Percentiles rank a stretch among this genome's conserved stretches.
These are phyloP conservation scores for Alces alces DNA, from an alignment of 2,113 vertebrate genomes.

Conservation along the genomic window DNA sequence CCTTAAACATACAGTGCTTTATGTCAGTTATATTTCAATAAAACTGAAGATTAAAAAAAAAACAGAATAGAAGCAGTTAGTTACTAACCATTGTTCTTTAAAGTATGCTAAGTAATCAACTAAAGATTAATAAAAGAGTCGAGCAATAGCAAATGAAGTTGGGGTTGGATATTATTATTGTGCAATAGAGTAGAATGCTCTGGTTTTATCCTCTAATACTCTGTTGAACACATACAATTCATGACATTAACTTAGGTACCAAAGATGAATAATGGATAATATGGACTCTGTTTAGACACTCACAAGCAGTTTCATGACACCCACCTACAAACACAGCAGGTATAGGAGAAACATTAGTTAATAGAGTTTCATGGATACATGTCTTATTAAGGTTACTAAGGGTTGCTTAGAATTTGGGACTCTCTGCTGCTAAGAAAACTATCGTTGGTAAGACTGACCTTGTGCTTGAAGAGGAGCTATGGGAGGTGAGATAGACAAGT, in stretches of 20 bases:
- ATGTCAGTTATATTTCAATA: neutral
- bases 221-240: neutral
- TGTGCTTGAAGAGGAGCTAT: neutral
- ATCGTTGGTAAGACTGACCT: neutral
- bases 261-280: neutral
- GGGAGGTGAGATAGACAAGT: neutral
- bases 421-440: neutral
- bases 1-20: neutral
- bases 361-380: neutral
- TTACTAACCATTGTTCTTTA: neutral
- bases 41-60: neutral
- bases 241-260: neutral
- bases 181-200: neutral
- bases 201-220: neutral
- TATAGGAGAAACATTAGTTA: neutral
- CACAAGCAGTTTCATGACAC: neutral
- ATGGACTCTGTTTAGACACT: neutral
- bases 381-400: neutral
- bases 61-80: neutral
- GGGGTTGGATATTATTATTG: neutral
- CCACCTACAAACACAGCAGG: neutral
- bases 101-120: neutral
- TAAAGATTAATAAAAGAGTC: neutral
- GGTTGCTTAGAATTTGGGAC: neutral
- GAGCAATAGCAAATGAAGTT: neutral